A percentile compares a stretch with the other conserved stretches of the same genome.
These are phyloP conservation scores for Epizoanthus rinbou DNA, from an alignment of 92 coral and sea anemone species.

Conservation along the genomic window DNA sequence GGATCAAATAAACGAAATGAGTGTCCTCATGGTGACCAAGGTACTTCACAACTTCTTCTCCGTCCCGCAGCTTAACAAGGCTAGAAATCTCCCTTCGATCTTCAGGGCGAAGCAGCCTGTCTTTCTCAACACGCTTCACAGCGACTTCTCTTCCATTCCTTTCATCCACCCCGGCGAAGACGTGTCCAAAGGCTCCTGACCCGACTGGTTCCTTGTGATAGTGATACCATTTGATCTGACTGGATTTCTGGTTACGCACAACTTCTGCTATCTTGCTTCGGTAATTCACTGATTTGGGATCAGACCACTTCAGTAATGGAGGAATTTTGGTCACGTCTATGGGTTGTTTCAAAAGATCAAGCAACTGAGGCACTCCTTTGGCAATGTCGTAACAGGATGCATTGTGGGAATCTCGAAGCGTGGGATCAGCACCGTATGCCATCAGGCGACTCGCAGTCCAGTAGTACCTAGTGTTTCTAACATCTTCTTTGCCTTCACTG, in stretches of 20 bases:
- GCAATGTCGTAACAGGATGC: background rate
- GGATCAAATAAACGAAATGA: slow-evolving; percentile 21
- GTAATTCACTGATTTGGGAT: background rate
- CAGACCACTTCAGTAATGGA: slow-evolving; percentile 6
- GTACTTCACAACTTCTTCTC: slow-evolving; percentile 47
- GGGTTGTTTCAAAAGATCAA: background rate
- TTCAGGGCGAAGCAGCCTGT: slow-evolving; percentile 13
- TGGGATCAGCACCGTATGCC: background rate
- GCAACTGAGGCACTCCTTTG: background rate
- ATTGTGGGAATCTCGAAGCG: background rate
- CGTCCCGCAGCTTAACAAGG: slow-evolving; percentile 31
- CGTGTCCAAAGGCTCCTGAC: no score
- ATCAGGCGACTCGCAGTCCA: background rate
- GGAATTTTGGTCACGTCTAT: background rate
- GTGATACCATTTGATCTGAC: background rate
- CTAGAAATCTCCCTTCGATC: slow-evolving; percentile 39
- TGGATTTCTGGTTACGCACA: background rate
- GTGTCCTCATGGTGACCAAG: background rate
- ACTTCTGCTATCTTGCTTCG: background rate
- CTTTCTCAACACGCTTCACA: slow-evolving; percentile 41
- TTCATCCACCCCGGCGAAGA: slow-evolving; percentile 39
- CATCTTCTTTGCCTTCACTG: background rate
- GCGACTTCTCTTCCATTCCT: slow-evolving; percentile 50
- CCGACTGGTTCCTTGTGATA: background rate
- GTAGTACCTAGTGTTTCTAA: background rate